Evolutionary conservation across 2,113 vertebrate genomes (phyloP), one percentile per base, ranked within the genome.

Genomic region (Vidua chalybeata): DNA sequence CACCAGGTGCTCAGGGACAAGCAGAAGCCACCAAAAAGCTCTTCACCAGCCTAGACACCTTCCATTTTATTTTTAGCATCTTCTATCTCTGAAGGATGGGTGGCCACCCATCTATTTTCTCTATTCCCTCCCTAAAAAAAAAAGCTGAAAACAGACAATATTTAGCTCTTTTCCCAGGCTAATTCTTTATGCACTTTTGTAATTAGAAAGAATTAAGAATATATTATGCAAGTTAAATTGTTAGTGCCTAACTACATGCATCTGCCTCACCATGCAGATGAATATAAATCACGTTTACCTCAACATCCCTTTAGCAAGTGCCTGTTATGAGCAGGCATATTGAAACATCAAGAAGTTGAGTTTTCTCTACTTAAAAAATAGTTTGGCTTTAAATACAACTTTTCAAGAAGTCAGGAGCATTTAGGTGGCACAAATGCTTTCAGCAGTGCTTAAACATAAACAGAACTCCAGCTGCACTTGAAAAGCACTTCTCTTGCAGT

Each of bases 1-100:
- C 43, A 73, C 88, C 89, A 90, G 90, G 64, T 78, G 90, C 88
- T 84, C 86, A 28, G 76, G 68, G 59, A 92, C 54, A 84, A 86
- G 31, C n/a, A 79, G 49, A 78, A 79, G 21, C 46, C 92, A 92
- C 64, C 72, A 67, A 80, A 81, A 54, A 56, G 3, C 58, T 79
- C 33, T 23, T 74, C 14, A 69, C 26, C 51, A 73, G 26, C 48
- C 33, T 2, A 62, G 12, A 72, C 3, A 63, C 11, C 35, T 82
- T 46, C 19, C 27, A 23, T 56, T 73, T 45, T 5, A 68, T 89
- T 51, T 85, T 83, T 43, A 84, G 30, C 64, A 86, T 13, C 33
- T 74, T 30, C 66, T 30, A 6, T 13, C 67, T 62, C 59, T 45
- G 28, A n/a, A 82, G 43, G 35, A 56, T 18, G 19, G 2, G 17